A percentile compares a stretch with the other conserved stretches of the same genome.
These are phyloP conservation scores for Aricia agestis DNA, from an alignment of 1,140 invertebrate genomes.

Conservation along the genomic window DNA sequence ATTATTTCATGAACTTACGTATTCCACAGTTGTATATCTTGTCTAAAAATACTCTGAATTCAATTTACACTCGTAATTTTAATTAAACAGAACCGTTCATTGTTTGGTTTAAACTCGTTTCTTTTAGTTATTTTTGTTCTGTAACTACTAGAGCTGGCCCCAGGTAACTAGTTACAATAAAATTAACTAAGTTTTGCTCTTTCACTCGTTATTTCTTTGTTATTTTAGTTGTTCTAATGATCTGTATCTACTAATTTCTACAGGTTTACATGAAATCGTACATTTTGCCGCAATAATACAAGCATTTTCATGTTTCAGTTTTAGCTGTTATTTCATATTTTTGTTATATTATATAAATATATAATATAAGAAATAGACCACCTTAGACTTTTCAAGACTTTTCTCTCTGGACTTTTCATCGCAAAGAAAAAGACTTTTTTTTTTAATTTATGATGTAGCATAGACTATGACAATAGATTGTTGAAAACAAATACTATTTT, in stretches of 20 bases:
- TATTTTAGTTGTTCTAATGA: not conserved
- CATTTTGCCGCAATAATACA: no score
- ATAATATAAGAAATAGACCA: no score
- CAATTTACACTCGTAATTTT: not conserved
- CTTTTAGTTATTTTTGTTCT: not conserved
- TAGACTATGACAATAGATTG: no score
- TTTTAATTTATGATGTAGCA: no score
- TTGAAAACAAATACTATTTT: no score
- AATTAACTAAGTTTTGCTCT: not conserved
- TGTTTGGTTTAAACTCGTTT: not conserved
- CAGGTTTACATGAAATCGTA: no score
- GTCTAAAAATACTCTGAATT: not conserved
- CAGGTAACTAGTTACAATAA: not conserved
- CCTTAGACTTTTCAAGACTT: no score
- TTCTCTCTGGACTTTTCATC: no score
- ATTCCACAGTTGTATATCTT: not conserved
- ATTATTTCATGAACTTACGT: not conserved
- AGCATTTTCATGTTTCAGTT: no score
- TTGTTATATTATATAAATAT: no score
- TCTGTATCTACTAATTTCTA: not conserved
- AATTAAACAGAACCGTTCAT: not conserved
- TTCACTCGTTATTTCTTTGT: not conserved
- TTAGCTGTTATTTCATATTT: no score
- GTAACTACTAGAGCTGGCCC: not conserved
- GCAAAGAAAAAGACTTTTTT: no score